phyloP scores from a whole-genome alignment of 2,797 vertebrate genomes.

The Sebastes variabilis region DNA sequence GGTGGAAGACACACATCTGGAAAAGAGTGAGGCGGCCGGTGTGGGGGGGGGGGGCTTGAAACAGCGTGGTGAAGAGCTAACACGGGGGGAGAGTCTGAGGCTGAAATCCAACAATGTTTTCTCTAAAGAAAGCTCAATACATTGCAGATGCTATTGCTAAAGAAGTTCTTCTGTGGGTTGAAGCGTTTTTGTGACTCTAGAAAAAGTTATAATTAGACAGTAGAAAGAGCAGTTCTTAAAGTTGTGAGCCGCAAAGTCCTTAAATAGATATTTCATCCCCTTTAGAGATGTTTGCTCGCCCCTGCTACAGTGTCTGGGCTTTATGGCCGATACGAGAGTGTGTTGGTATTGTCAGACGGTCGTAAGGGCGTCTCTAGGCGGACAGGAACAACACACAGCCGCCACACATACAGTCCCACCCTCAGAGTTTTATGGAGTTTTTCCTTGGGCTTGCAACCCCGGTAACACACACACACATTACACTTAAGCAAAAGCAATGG shows the following conservation, averaged over 20 bases:
- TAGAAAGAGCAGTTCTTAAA: not conserved
- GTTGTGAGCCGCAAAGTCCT: constrained; percentile 27
- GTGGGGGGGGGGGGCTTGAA: constrained; percentile 25
- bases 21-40: constrained; percentile 57
- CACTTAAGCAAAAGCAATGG: constrained; percentile 20
- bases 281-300: constrained; percentile 29
- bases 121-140: not conserved
- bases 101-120: constrained; percentile 18
- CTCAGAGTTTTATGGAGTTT: constrained; percentile 55
- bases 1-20: constrained; percentile 74
- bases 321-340: constrained; percentile 10
- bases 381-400: constrained; percentile 40
- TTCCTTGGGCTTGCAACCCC: constrained; percentile 42
- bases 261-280: constrained; percentile 43
- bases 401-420: constrained; percentile 52
- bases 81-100: not conserved
- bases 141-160: not conserved
- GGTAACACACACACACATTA: constrained; percentile 6
- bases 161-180: not conserved
- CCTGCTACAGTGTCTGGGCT: not conserved
- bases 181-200: not conserved
- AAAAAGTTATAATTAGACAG: constrained; percentile 20
- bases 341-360: constrained; percentile 21
- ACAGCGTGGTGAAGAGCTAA: constrained; percentile 36
- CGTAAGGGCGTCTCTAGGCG: constrained; percentile 34